Evolutionary conservation across 2,797 vertebrate genomes (phyloP).

Genomic region (Lutjanus argentimaculatus): DNA sequence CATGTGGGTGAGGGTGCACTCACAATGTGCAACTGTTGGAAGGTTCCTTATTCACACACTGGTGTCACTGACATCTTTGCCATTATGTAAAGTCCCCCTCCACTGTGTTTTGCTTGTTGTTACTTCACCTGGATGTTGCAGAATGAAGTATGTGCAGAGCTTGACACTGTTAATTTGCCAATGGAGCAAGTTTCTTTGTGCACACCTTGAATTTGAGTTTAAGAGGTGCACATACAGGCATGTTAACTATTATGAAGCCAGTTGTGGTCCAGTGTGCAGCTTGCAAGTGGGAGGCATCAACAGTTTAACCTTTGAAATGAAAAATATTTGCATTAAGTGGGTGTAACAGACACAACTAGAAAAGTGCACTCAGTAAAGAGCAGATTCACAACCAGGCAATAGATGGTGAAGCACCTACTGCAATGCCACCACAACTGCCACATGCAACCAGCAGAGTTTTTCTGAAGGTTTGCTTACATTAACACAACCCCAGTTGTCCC

Average conservation of each 20-base stretch:
- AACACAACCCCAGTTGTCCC: too few species aligned
- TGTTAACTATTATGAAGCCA: not conserved
- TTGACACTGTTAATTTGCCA: not conserved
- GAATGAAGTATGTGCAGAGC: not conserved
- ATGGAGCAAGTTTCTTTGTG: not conserved
- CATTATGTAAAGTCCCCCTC: not conserved
- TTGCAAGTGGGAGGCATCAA: not conserved
- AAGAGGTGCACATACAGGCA: not conserved
- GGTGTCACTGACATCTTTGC: slow-evolving; percentile 10
- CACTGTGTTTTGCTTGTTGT: not conserved
- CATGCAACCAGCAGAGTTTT: too few species aligned
- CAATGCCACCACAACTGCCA: too few species aligned
- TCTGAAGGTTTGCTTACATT: too few species aligned
- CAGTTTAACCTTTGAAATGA: not conserved
- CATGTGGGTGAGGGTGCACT: not conserved
- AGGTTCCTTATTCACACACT: slow-evolving; percentile 9
- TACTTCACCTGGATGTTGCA: not conserved
- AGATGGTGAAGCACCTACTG: too few species aligned
- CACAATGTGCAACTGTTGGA: slow-evolving; percentile 21
- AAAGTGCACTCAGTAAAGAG: too few species aligned
- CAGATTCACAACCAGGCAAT: too few species aligned
- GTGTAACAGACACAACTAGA: not conserved
- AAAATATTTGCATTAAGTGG: not conserved
- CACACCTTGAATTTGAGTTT: not conserved
- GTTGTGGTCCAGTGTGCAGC: not conserved